These are phyloP conservation scores for human DNA, from an alignment of 2,113 vertebrate species.

Conservation along the genomic window GRCh38 chr6:123500001-123500500, in stretches of 20 bases:
- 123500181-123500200: not conserved
- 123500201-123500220: not conserved
- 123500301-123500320: not conserved
- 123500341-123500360: not conserved
- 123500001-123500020: not conserved
- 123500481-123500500: not conserved
- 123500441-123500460: not conserved
- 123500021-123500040: not conserved
- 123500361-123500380: not conserved
- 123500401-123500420: not conserved
- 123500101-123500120: not conserved
- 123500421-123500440: not conserved
- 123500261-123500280: not conserved
- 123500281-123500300: not conserved
- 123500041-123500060: not conserved
- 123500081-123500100: not conserved
- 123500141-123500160: conserved; percentile 29
- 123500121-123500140: not conserved
- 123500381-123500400: not conserved
- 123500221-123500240: not conserved
- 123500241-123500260: not conserved
- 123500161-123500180: not conserved
- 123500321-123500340: not conserved
- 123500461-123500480: conserved; percentile 18
- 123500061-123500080: not conserved